Conservation (phyloP, 2,888 invertebrate genomes). For the Mesochorus sp. region DNA sequence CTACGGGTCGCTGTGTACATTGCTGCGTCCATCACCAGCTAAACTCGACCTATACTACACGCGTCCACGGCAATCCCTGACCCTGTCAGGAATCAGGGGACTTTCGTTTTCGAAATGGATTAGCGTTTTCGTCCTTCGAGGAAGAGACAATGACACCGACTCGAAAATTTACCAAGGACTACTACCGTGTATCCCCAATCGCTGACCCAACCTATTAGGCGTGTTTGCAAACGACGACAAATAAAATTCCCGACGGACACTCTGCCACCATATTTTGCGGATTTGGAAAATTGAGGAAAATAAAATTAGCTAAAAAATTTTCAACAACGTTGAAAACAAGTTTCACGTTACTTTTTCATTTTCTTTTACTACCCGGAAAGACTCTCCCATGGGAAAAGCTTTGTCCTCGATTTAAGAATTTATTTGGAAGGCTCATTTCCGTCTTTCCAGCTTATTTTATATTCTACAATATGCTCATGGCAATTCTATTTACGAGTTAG, state of each 20-base stretch:
- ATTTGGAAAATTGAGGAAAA: constrained; percentile 7
- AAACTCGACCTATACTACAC: constrained; percentile 41
- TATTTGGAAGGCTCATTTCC: too few species aligned
- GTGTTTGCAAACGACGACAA: constrained; percentile 44
- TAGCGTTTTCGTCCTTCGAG: constrained; percentile 48
- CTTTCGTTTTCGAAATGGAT: constrained; percentile 62
- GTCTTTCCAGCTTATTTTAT: too few species aligned
- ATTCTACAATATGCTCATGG: too few species aligned
- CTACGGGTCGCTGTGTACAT: background rate
- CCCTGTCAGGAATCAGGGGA: constrained; percentile 52
- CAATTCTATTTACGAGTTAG: too few species aligned
- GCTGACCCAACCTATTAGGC: constrained; percentile 48
- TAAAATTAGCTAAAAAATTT: background rate
- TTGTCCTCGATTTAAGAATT: too few species aligned
- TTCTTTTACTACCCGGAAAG: too few species aligned
- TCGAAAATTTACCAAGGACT: constrained; percentile 38
- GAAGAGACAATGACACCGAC: constrained; percentile 52
- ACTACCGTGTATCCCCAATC: too few species aligned
- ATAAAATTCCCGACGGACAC: background rate
- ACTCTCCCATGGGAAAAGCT: too few species aligned
- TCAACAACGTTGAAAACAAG: constrained; percentile 1
- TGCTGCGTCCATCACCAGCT: constrained; percentile 34
- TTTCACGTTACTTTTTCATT: too few species aligned
- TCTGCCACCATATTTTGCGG: background rate
- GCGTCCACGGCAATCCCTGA: constrained; percentile 48